Evolutionary conservation across 2,888 invertebrate genomes (phyloP), one percentile per base, ranked within the genome.

Genomic region (Heteromurus nitidus): DNA sequence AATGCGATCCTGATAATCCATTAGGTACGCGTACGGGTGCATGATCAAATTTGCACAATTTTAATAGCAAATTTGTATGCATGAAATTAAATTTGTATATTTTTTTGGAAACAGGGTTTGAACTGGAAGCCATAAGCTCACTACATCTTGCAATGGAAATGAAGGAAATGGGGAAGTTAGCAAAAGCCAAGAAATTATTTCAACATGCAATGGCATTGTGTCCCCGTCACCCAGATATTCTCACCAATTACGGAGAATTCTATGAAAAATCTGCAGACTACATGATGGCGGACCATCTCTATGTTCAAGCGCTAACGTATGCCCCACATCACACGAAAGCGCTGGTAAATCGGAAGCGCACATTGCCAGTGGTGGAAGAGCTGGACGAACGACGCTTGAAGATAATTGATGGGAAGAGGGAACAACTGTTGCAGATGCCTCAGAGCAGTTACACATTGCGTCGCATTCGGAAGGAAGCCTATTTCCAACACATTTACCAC

Each of bases 401-500:
- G 84, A 92, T 93, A 85, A 95, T 97, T 84, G 97, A 98, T 88
- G 92, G 93, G 55, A 97, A 97, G 89, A 92, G 96, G 79, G 94
- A 95, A 88, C 92, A 93, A 20, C 90, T 98, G 7, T 93, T 95
- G 24, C 93, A 93, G 3, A 94, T 97, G 88, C 95, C 97, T 20
- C 93, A 95, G 84, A 92, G 92, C 50, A 94, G 94, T 89, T 92
- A 94, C 0, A 95, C 96, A 3, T 90, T 98, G 85, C 91, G 95
- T 69, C 92, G 96, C 88, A 95, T 96, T 2, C 97, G 97, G 88
- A 95, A 95, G 88, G 98, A 98, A 89, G 96, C 96, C 1, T 99
- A 98, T 89, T 98, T 96, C 89, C 90, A 91, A 86, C 97, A 98
- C 88, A 96, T 99, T 83, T 97, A 98, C 89, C 98, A 99, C 88